phyloP scores from a whole-genome alignment of 1,140 invertebrate species.

The Leucophenga varia region DNA sequence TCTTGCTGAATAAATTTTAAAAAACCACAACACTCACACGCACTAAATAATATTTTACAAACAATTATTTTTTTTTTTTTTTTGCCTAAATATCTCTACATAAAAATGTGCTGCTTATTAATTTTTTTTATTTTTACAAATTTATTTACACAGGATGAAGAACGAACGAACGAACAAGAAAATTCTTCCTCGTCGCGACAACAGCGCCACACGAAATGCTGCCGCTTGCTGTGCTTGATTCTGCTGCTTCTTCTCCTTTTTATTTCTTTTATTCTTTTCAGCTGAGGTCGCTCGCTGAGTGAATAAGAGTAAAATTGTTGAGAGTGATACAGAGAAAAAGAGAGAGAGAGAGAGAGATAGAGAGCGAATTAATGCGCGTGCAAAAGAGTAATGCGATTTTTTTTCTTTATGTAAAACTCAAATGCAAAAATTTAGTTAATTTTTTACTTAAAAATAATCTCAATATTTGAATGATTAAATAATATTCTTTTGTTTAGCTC shows the following conservation, averaged over 20 bases:
- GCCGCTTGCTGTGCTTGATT: too few species aligned
- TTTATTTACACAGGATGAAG: constrained; percentile 54
- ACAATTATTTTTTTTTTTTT: constrained; percentile 27
- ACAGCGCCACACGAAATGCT: constrained; percentile 54
- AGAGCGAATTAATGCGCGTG: constrained; percentile 22
- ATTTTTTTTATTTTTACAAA: constrained; percentile 49
- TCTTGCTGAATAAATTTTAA: not conserved
- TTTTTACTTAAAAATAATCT: too few species aligned
- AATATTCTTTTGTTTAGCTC: too few species aligned
- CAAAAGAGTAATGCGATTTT: too few species aligned
- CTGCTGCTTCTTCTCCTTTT: too few species aligned
- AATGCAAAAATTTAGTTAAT: too few species aligned
- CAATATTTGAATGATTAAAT: too few species aligned
- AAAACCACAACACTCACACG: constrained; percentile 37
- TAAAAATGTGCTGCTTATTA: constrained; percentile 32
- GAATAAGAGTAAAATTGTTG: too few species aligned
- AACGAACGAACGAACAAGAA: constrained; percentile 43
- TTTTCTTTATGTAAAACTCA: too few species aligned
- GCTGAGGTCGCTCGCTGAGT: too few species aligned
- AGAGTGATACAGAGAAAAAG: too few species aligned
- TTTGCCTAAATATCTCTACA: constrained; percentile 28
- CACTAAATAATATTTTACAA: constrained; percentile 38
- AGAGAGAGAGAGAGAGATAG: constrained; percentile 3
- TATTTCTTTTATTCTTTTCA: too few species aligned
- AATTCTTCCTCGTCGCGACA: constrained; percentile 51